Percentiles rank a stretch among this genome's conserved stretches.
phyloP scores from a whole-genome alignment of 1,140 invertebrate genomes.

The Ganaspis sp. region DNA sequence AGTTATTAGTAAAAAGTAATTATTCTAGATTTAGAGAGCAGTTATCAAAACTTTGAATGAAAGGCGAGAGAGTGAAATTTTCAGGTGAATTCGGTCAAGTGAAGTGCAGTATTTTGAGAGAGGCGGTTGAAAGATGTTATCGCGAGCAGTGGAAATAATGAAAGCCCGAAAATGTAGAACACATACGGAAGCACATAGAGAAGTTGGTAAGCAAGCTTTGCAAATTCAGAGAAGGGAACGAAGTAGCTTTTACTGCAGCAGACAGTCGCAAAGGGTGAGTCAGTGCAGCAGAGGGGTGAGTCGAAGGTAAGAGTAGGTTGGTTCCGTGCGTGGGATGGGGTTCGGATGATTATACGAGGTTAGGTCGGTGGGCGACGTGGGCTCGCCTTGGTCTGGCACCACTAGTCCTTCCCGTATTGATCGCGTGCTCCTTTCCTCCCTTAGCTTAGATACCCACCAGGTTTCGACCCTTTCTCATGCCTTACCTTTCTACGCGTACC shows the following conservation, averaged over 20 bases:
- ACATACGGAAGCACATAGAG: neutral
- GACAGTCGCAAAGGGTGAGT: constrained; percentile 48
- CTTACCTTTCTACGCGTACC: constrained; percentile 51
- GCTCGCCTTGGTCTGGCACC: constrained; percentile 74
- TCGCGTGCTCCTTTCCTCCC: constrained; percentile 72
- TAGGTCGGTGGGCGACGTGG: constrained; percentile 68
- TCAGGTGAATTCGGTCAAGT: no score
- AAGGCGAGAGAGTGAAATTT: no score
- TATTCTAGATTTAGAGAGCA: no score
- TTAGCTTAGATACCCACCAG: constrained; percentile 62
- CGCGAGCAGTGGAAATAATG: neutral
- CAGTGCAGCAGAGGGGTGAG: constrained; percentile 47
- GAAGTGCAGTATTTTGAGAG: no score
- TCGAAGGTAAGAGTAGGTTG: constrained; percentile 65
- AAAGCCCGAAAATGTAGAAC: constrained; percentile 1
- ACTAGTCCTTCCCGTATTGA: constrained; percentile 74
- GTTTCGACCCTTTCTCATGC: constrained; percentile 65
- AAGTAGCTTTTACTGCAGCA: constrained; percentile 38
- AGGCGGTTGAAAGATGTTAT: neutral
- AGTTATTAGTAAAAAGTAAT: no score
- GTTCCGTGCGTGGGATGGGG: constrained; percentile 61
- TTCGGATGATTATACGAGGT: constrained; percentile 65
- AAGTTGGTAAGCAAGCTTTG: neutral
- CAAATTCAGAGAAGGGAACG: constrained; percentile 31
- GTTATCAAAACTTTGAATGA: no score